Base-by-base conservation (phyloP, 2,888 invertebrate species). In the Ochropleura leucogaster region DNA sequence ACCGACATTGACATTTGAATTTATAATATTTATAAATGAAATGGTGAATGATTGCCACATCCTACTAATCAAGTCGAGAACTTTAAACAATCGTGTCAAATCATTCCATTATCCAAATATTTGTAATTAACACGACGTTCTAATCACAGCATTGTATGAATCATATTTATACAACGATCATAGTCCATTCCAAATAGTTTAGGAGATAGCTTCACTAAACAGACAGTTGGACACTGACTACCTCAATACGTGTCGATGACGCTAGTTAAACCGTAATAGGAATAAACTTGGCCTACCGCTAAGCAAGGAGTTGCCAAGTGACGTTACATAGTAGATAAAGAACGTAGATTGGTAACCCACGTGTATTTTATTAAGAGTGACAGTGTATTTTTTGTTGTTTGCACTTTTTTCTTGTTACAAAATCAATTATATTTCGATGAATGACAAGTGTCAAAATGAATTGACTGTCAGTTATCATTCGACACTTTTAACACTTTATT, bases 241-340 rank as follows among this genome's bases (percentile, higher is more conserved):
- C 72, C 82, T 82, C 72, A 82, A 85, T 77, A 59, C 30, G 42
- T 75, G 42, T 12, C 4, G n/a, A 77, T 73, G 83, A 82, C 83
- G 85, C 47, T 59, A 44, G 12, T 51, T 46, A 16, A 59, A 42
- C 62, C 59, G 59, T 68, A 85, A 71, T 71, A 60, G 72, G 85
- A 68, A 72, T 77, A 64, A 51, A 82, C 49, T 76, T 85, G 77
- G 82, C 67, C 44, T 60, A 64, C 42, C n/a, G n/a, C 55, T 59
- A 18, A 46, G 53, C 66, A 66, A 30, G 46, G 47, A 47, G 67
- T 84, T 71, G 81, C 84, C 84, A 78, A 72, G 53, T n/a, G 18
- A 14, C 55, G 64, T 46, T 74, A 73, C 53, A 64, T 55, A 64
- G 30, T 51, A 51, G 7, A 63, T 14, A 12, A 20, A 20, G 30